Evolutionary conservation across 1,140 invertebrate species (phyloP), one percentile per base, ranked within the genome.

Genomic region (Anthonomus grandis): DNA sequence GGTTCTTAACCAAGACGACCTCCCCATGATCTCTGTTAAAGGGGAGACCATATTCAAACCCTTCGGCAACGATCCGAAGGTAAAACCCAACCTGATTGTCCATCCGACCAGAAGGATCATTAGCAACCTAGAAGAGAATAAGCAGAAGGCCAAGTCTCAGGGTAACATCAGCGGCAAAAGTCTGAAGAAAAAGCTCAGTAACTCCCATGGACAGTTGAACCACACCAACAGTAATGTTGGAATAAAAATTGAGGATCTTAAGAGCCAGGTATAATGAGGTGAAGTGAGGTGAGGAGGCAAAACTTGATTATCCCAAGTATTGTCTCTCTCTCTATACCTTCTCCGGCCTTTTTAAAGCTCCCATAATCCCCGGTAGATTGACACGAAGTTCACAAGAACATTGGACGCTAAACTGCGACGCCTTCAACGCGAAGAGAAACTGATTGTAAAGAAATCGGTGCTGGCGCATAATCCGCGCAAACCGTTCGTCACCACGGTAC

Each of bases 401-500:
- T 50, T 63, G 27, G 83, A 86, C 61, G 79, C 81, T 1, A 86
- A 86, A 65, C 69, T 87, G 13, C 75, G 78, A 13, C 79, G 79
- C 19, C 74, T 86, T 9, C 78, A 82, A 51, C 80, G 83, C 41
- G 78, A 82, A 42, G 79, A 81, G 57, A 77, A 80, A 27, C 73
- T 71, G n/a, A 62, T 74, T 73, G 50, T 61, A 71, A 25, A 70
- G 68, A 23, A 70, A 73, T 6, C 70, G 17, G 22, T 8, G 34
- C 72, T 10, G 66, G 72, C 5, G 47, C 13, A 59, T 54, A 58
- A 62, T 34, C 62, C 31, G 13, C 76, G 52, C 52, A 71, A 64
- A 4, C 81, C 85, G 0, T 91, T 91, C 64, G 81, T 90, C 31
- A 90, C 87, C 0, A 89, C 86, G 0, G 88, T 91, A 4, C 87